Evolutionary conservation across 1,140 invertebrate species (phyloP), one percentile per base, ranked within the genome.

Genomic region (Branchinecta lindahli): DNA sequence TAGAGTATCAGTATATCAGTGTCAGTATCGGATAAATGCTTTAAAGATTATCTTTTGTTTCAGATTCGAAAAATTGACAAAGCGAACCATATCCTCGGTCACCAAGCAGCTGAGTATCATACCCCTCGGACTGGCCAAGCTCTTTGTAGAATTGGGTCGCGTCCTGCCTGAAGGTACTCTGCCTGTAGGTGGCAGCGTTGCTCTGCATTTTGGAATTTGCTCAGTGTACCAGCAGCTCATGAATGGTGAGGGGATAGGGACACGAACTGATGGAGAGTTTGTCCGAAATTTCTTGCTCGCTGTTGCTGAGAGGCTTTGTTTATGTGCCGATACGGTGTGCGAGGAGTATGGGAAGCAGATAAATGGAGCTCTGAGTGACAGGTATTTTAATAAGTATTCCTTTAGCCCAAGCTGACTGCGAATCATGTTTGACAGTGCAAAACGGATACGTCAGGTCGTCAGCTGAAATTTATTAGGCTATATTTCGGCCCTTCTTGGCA

Each of bases 101-200:
- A 61, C 52, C 18, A 61, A 61, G 52, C 52, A 61, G 18, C 52
- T 61, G 18, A 61, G 52, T 61, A 61, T 61, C 12, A 61, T 61
- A 61, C 52, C 52, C 12, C 18, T 15, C 18, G 52, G 52, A 12
- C 52, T 61, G 52, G 52, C 52, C 12, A 61, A 61, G 52, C 18
- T 61, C 18, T 61, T 61, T 6, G 12, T 61, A 15, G 52, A 61
- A 61, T 20, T 61, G 12, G 18, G 52, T 15, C 12, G 18, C 18
- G 18, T 61, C 52, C 12, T 61, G 18, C 52, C 52, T 12, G 12
- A 12, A 61, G 2, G 6, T 20, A 61, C 18, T 15, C 12, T 3
- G 12, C 52, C 52, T 61, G 18, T 20, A 15, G 52, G 52, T 15
- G 52, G 52, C 12, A 61, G 52, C 6, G 52, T 61, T 1, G 12